Percentiles rank a stretch among this genome's conserved stretches.
Conservation (phyloP, 2,113 vertebrate species). For the Sylvilagus bachmani region DNA sequence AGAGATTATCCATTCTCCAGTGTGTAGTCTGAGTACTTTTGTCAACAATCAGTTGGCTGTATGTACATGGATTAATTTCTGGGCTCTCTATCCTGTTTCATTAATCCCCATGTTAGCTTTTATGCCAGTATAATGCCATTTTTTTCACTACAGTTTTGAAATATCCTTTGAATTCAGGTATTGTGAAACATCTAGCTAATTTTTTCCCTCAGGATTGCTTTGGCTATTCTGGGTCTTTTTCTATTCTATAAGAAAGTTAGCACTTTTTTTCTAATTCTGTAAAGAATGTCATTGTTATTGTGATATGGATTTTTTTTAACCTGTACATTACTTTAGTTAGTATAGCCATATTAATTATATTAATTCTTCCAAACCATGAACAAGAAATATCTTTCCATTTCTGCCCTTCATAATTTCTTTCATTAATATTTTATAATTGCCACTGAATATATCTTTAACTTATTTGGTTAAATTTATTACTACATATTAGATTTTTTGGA, state of each 20-base stretch:
- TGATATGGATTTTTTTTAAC: background rate
- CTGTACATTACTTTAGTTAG: background rate
- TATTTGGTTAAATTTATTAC: background rate
- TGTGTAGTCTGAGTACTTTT: background rate
- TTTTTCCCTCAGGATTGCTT: background rate
- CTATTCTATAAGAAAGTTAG: background rate
- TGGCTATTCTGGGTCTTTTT: background rate
- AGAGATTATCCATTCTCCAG: background rate
- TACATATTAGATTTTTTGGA: background rate
- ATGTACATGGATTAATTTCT: background rate
- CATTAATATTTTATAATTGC: background rate
- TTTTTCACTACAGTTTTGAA: background rate
- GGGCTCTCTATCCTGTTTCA: background rate
- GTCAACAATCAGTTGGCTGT: background rate
- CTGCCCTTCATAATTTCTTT: background rate
- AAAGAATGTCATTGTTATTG: background rate
- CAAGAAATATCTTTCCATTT: too few relatives aligned
- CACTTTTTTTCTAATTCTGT: background rate
- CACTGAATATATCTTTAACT: background rate
- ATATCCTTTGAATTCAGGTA: background rate
- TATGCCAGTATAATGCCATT: background rate
- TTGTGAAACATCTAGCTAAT: background rate
- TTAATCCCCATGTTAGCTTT: background rate
- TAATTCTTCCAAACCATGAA: background rate
- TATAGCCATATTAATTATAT: background rate